These are phyloP conservation scores for Bungarus multicinctus DNA, from an alignment of 2,113 vertebrate genomes.

Conservation along the genomic window DNA sequence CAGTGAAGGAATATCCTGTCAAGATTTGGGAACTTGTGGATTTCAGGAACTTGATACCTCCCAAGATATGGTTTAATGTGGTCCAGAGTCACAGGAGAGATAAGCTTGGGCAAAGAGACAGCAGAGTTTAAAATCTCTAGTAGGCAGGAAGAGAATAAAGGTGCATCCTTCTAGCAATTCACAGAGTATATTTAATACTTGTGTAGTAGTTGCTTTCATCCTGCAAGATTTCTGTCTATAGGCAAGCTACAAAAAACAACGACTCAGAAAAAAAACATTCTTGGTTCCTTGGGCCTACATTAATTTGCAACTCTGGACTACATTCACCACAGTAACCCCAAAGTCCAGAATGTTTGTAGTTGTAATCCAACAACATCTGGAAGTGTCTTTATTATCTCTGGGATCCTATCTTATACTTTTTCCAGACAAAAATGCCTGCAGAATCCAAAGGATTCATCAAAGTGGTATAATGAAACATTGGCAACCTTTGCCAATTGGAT, in stretches of 20 bases:
- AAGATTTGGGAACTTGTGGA: background rate
- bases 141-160: background rate
- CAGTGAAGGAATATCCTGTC: background rate
- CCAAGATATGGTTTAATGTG: background rate
- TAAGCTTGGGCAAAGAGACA: background rate
- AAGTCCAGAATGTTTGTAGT: background rate
- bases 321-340: background rate
- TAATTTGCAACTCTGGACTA: background rate
- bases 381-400: background rate
- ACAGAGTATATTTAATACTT: background rate
- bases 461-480: background rate
- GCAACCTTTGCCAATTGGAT: background rate
- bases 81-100: background rate
- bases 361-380: background rate
- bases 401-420: background rate
- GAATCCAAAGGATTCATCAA: background rate
- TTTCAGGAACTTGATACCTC: background rate
- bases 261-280: background rate
- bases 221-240: background rate
- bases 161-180: background rate
- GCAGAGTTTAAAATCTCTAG: background rate
- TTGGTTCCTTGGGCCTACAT: background rate
- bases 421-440: background rate
- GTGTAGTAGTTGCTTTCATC: background rate
- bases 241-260: background rate